Percentiles rank a stretch among this genome's conserved stretches.
These are phyloP conservation scores for Syritta pipiens DNA, from an alignment of 2,888 invertebrate species.

Conservation along the genomic window DNA sequence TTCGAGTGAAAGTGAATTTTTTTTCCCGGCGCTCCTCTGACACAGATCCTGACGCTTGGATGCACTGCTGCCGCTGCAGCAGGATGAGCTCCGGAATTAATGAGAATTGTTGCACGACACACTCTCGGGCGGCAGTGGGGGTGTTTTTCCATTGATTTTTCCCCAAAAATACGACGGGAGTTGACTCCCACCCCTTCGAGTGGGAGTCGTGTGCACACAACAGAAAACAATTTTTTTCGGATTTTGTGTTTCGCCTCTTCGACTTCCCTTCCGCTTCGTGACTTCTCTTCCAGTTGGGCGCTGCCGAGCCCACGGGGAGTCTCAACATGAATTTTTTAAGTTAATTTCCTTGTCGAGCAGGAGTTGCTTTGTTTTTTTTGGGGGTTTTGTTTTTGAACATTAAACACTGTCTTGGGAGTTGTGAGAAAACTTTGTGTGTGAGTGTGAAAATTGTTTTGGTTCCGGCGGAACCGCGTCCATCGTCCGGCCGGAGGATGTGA, in stretches of 20 bases:
- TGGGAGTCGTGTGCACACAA: no score
- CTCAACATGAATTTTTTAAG: conserved; percentile 46
- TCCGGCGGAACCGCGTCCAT: no score
- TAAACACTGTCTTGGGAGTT: no score
- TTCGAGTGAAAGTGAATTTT: background rate
- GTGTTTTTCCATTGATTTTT: conserved; percentile 56
- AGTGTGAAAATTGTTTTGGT: no score
- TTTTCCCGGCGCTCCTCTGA: conserved; percentile 31
- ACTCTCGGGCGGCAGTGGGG: background rate
- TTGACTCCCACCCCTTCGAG: background rate
- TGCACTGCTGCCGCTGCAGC: background rate
- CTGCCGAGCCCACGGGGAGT: conserved; percentile 41
- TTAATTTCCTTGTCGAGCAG: conserved; percentile 16
- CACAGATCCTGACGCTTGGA: conserved; percentile 38
- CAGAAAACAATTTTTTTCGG: no score
- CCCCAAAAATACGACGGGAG: conserved; percentile 30
- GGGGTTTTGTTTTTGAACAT: background rate
- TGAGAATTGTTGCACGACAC: conserved; percentile 26
- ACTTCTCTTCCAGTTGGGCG: conserved; percentile 35
- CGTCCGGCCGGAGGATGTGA: no score
- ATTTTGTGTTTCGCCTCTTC: conserved; percentile 12
- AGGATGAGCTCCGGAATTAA: conserved; percentile 10
- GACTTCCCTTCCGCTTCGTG: no score
- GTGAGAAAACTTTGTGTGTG: no score
- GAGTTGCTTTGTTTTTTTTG: no score